Percentiles rank a stretch among this genome's conserved stretches.
Conservation (phyloP, 2,888 invertebrate species). For the Acanthococcus lagerstroemiae region DNA sequence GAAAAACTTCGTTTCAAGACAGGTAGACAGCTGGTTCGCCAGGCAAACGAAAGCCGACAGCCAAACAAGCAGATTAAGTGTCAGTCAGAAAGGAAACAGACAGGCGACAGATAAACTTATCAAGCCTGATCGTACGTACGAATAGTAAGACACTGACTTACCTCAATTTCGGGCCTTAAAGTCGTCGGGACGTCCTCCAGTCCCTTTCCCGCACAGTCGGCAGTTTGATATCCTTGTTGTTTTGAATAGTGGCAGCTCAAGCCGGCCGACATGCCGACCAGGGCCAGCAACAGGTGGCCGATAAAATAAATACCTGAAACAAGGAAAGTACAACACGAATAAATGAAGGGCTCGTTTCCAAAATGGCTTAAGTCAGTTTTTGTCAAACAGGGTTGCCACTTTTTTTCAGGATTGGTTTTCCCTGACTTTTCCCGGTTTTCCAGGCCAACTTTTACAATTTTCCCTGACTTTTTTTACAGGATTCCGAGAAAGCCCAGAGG, state of each 20-base stretch:
- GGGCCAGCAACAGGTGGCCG: neutral
- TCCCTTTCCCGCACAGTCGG: neutral
- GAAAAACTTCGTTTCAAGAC: too few species aligned
- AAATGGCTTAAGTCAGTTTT: neutral
- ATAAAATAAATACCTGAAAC: neutral
- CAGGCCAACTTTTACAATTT: too few species aligned
- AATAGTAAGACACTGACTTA: too few species aligned
- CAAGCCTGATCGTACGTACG: too few species aligned
- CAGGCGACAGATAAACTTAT: neutral
- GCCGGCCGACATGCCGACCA: neutral
- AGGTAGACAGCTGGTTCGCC: too few species aligned
- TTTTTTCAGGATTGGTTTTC: too few species aligned
- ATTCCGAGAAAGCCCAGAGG: too few species aligned
- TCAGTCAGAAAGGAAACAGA: neutral
- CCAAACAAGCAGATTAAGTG: too few species aligned
- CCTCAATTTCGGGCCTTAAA: neutral
- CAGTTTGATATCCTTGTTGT: neutral
- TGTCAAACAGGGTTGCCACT: too few species aligned
- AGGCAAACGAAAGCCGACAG: too few species aligned
- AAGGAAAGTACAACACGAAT: neutral
- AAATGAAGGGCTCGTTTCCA: neutral
- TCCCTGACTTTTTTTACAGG: too few species aligned
- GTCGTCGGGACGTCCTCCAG: neutral
- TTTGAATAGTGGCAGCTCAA: neutral
- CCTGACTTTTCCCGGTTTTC: too few species aligned